Evolutionary conservation across 2,888 invertebrate genomes (phyloP).

Genomic region (Meganola albula): DNA sequence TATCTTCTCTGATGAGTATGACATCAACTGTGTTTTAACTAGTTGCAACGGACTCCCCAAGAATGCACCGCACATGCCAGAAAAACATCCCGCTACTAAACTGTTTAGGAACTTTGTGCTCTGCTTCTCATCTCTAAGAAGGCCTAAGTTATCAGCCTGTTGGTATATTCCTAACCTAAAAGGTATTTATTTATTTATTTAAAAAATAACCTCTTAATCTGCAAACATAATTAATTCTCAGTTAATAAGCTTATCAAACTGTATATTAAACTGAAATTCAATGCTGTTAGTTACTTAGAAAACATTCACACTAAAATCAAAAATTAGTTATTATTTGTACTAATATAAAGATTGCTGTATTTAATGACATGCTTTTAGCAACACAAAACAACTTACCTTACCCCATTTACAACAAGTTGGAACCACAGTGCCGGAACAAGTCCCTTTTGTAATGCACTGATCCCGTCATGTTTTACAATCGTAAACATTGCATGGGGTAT

Average conservation of each 20-base stretch:
- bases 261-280: too few relatives aligned
- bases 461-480: slow-evolving; percentile 86
- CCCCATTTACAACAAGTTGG: slow-evolving; percentile 82
- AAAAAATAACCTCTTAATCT: too few relatives aligned
- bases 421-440: slow-evolving; percentile 90
- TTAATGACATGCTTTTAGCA: background rate
- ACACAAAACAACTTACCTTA: slow-evolving; percentile 57
- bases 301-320: too few relatives aligned
- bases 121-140: slow-evolving; percentile 79
- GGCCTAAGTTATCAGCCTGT: slow-evolving; percentile 81
- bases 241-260: too few relatives aligned
- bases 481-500: slow-evolving; percentile 88
- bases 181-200: too few relatives aligned
- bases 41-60: slow-evolving; percentile 92
- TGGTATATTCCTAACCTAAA: slow-evolving; percentile 86
- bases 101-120: slow-evolving; percentile 82
- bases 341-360: too few relatives aligned
- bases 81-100: slow-evolving; percentile 83
- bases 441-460: slow-evolving; percentile 85
- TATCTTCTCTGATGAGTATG: slow-evolving; percentile 84
- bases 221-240: too few relatives aligned
- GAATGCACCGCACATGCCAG: slow-evolving; percentile 87
- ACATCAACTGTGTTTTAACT: slow-evolving; percentile 92
- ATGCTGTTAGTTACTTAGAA: too few relatives aligned
- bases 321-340: too few relatives aligned